Base-by-base conservation (phyloP, 1,140 invertebrate species). In the Bombus vancouverensis region DNA sequence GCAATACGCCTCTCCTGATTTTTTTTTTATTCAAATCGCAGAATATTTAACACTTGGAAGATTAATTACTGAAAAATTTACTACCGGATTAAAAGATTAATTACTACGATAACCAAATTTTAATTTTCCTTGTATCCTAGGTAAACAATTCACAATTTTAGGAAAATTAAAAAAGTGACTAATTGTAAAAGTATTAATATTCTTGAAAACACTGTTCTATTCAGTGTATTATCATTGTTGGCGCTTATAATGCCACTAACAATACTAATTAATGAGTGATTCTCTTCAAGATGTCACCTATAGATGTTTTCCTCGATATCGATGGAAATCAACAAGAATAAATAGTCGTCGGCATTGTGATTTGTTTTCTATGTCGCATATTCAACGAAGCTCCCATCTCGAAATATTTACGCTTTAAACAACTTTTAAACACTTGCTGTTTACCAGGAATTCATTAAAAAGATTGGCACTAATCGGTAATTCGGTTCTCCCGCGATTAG, bases 391-490 rank as follows among this genome's bases (percentile, higher is more conserved):
- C 25, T 13, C 3, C 28, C 1, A n/a, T n/a, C 8, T 39, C 25
- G 2, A 77, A 15, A 18, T 32, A 44, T 22, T n/a, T 73, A 73
- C n/a, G 32, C 34, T 39, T 62, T 53, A 28, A 28, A 13, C 57
- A 37, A 59, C 34, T 59, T 59, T 76, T 76, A 59, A 34, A 15
- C 8, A 22, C 3, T 28, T n/a, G 28, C 3, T 37, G 53, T 57
- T 57, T 76, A n/a, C 74, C 53, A 18, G 32, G 74, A 76, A 76
- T 37, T 76, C 53, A 76, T 76, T 74, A 57, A 32, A 47, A 10
- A 10, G 47, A 75, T 75, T 62, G 13, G 9, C 34, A 25, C 10
- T 77, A 39, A 77, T 77, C 15, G 37, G 25, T 77, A 77, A 77
- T 62, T 62, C 57, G 57, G 8, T 77, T 37, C 75, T 62, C 28